Evolutionary conservation across 2,797 vertebrate species (phyloP), one percentile per base, ranked within the genome.

Genomic region (Notoglanidium macrostoma): DNA sequence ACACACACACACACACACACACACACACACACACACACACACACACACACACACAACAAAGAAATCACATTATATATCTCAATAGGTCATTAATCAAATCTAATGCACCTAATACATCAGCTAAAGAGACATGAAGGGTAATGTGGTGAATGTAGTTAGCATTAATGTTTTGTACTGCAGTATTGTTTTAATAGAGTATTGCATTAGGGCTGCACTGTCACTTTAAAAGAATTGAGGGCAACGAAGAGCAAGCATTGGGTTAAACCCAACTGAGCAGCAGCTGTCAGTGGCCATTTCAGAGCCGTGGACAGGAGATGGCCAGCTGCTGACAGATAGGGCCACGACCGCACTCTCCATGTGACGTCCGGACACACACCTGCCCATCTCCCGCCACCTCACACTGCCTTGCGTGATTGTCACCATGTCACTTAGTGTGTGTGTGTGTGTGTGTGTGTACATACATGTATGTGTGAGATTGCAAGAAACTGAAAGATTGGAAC

Each of bases 261-360:
- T 85, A 55, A 83, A 46, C 67, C 63, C 72, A 88, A 89, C 72
- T 65, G 91, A 87, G 84, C 89, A 80, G 87, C 90, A 88, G 90
- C 89, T 92, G 90, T 88, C 88, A 89, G 87, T 86, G 84, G 89
- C 85, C 86, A 83, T 91, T 90, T 90, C 85, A 88, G 90, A 87
- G 82, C 87, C 61, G 85, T 77, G 79, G 90, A 91, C 89, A 88
- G 90, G 88, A 91, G 86, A 90, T 88, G 89, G 86, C 72, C 87
- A 92, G 90, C 90, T 90, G 91, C 87, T 91, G 90, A 91, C 90
- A 91, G 87, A 82, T 84, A 88, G 90, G 85, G 88, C 89, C 88
- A 89, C 76, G 59, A 74, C 79, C 85, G 29, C 89, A 89, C 89
- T 90, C 90, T 73, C 91, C 87, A 80, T 83, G 88, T 89, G 88